Percentiles rank a stretch among this genome's conserved stretches.
phyloP scores from a whole-genome alignment of 2,797 vertebrate species.

The Acanthurus leucopareius region DNA sequence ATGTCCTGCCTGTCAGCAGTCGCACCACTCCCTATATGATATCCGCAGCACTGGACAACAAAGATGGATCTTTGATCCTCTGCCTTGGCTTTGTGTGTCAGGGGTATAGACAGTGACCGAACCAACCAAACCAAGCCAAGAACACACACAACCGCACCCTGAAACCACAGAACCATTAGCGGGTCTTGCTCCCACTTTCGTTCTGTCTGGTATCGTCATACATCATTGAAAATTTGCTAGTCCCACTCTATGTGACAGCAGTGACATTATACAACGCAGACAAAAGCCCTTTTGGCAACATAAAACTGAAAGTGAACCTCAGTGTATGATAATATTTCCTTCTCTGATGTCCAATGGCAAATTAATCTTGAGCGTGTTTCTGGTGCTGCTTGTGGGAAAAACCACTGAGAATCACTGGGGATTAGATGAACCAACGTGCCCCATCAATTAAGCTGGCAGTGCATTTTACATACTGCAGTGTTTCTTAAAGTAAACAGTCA shows the following conservation, averaged over 20 bases:
- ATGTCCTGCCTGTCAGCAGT: conserved; percentile 60
- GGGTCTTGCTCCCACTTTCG: conserved; percentile 35
- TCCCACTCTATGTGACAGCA: conserved; percentile 46
- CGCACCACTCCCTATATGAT: conserved; percentile 70
- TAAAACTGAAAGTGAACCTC: conserved; percentile 31
- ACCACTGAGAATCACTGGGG: not conserved
- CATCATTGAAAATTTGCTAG: conserved; percentile 25
- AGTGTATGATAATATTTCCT: conserved; percentile 24
- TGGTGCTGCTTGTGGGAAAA: conserved; percentile 13
- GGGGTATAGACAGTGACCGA: conserved; percentile 60
- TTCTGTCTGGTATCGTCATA: conserved; percentile 39
- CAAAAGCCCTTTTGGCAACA: conserved; percentile 43
- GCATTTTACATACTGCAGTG: conserved; percentile 8
- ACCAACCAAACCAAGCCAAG: conserved; percentile 58
- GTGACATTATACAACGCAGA: conserved; percentile 37
- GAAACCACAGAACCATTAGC: conserved; percentile 57
- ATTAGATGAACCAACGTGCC: conserved; percentile 36
- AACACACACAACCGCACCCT: conserved; percentile 65
- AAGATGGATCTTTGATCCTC: conserved; percentile 70
- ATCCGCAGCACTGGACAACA: conserved; percentile 38
- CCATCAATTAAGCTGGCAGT: conserved; percentile 28
- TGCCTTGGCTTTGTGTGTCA: conserved; percentile 51
- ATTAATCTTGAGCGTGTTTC: conserved; percentile 30
- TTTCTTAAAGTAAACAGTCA: conserved; percentile 23
- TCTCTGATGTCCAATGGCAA: conserved; percentile 22